A percentile compares a stretch with the other conserved stretches of the same genome.
These are phyloP conservation scores for Typhlichthys subterraneus DNA, from an alignment of 2,797 vertebrate genomes.

Conservation along the genomic window DNA sequence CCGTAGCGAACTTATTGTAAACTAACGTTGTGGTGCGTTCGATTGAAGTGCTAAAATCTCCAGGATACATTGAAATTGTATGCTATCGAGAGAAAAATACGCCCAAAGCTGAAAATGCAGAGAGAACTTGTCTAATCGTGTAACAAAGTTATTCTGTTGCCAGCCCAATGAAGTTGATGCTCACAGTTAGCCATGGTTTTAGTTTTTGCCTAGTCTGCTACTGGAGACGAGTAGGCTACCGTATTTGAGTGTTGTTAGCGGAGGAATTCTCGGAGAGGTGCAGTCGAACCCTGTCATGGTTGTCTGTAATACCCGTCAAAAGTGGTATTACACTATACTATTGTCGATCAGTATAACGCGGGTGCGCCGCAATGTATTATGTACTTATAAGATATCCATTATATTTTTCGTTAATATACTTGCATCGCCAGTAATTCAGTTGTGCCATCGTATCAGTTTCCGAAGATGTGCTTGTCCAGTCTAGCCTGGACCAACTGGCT, in stretches of 20 bases:
- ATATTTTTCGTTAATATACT: slow-evolving; percentile 44
- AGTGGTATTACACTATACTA: slow-evolving; percentile 47
- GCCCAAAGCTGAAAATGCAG: slow-evolving; percentile 2
- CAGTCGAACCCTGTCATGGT: slow-evolving; percentile 58
- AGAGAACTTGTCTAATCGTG: slow-evolving; percentile 37
- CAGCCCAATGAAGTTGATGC: slow-evolving; percentile 29
- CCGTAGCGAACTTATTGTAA: slow-evolving; percentile 68
- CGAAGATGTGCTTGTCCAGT: slow-evolving; percentile 42
- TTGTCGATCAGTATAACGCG: slow-evolving; percentile 17
- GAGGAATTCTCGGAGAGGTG: slow-evolving; percentile 64
- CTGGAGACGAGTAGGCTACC: slow-evolving; percentile 23
- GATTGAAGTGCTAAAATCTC: background rate
- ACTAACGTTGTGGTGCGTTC: slow-evolving; percentile 51
- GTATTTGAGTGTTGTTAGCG: slow-evolving; percentile 61
- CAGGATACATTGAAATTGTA: slow-evolving; percentile 55
- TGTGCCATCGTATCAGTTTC: slow-evolving; percentile 45
- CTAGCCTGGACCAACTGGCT: slow-evolving; percentile 30
- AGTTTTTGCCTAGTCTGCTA: slow-evolving; percentile 52
- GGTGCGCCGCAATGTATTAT: slow-evolving; percentile 28
- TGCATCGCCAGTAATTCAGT: slow-evolving; percentile 56
- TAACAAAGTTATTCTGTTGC: slow-evolving; percentile 51
- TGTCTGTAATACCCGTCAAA: slow-evolving; percentile 39
- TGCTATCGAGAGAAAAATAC: slow-evolving; percentile 1
- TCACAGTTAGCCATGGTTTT: slow-evolving; percentile 41
- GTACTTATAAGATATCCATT: slow-evolving; percentile 18